Percentiles rank a stretch among this genome's conserved stretches.
Conservation (phyloP, 2,888 invertebrate genomes). For the Drosophila mettleri region DNA sequence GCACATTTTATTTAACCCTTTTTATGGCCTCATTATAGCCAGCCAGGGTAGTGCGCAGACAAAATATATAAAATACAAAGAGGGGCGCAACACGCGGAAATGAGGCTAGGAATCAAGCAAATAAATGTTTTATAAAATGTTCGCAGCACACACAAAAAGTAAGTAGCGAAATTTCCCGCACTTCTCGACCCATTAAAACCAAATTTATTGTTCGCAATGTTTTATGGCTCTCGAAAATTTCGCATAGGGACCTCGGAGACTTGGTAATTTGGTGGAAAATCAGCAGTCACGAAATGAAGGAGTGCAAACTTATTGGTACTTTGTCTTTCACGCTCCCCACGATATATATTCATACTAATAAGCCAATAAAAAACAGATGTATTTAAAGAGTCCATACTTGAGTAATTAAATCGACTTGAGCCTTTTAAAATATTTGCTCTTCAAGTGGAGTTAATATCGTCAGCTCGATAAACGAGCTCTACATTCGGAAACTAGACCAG, state of each 20-base stretch:
- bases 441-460: not conserved
- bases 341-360: constrained; percentile 18
- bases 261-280: constrained; percentile 55
- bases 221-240: constrained; percentile 63
- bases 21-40: constrained; percentile 79
- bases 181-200: constrained; percentile 76
- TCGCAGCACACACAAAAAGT: constrained; percentile 58
- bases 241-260: constrained; percentile 23
- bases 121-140: constrained; percentile 82
- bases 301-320: constrained; percentile 42
- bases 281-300: constrained; percentile 42
- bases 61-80: constrained; percentile 48
- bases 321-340: constrained; percentile 9
- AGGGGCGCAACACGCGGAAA: constrained; percentile 61
- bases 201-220: constrained; percentile 79
- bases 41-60: constrained; percentile 53
- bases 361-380: constrained; percentile 1
- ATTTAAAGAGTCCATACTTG: not conserved
- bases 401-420: too few species aligned
- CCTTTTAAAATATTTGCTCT: too few species aligned
- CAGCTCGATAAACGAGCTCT: constrained; percentile 20
- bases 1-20: constrained; percentile 81
- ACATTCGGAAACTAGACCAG: constrained; percentile 18
- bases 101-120: constrained; percentile 81
- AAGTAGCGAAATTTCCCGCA: constrained; percentile 58